Base-by-base conservation (phyloP, 2,888 invertebrate species). In the Dryadula phaetusa region DNA sequence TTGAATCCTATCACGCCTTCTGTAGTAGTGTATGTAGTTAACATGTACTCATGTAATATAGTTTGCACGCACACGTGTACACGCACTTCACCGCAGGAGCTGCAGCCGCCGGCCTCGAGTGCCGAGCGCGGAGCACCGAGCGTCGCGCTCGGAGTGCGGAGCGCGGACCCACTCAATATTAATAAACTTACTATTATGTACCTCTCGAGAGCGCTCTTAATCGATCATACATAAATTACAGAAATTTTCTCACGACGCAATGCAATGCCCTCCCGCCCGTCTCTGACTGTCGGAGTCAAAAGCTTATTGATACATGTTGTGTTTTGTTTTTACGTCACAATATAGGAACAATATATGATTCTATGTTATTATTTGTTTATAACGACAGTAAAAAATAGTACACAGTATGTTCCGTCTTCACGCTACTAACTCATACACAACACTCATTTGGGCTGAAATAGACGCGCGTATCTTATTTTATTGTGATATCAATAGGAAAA, bases 151-250 rank as follows among this genome's bases (percentile, higher is more conserved):
- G 12, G 12, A 7, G 12, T 12, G 1, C 12, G 12, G 37, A 12
- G 37, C 37, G 1, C 37, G 44, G 16, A 44, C 14, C 20, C 37
- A 44, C 44, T 37, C 34, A 14, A 14, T 22, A 37, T 14, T 34
- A 47, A 62, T 25, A 37, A 47, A 34, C 34, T 47, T 22, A 22
- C 32, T 37, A 34, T 22, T 20, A 62, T 25, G 18, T 25, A 6
- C 25, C 22, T 22, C 22, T 49, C 22, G 20, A 49, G 34, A 22
- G 37, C 22, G 47, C 22, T 47, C 46, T 47, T 22, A 8, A 47
- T 34, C 61, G 47, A n/a, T 47, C 34, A n/a, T 49, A 34, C 16
- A 37, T 62, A 47, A 20, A 47, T 62, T 20, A 16, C 34, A 34
- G 18, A 10, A 22, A 20, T n/a, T 16, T 28, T 34, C 20, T 34